A percentile compares a stretch with the other conserved stretches of the same genome.
Conservation (phyloP, 2,888 invertebrate genomes). For the Eudemis profundana region DNA sequence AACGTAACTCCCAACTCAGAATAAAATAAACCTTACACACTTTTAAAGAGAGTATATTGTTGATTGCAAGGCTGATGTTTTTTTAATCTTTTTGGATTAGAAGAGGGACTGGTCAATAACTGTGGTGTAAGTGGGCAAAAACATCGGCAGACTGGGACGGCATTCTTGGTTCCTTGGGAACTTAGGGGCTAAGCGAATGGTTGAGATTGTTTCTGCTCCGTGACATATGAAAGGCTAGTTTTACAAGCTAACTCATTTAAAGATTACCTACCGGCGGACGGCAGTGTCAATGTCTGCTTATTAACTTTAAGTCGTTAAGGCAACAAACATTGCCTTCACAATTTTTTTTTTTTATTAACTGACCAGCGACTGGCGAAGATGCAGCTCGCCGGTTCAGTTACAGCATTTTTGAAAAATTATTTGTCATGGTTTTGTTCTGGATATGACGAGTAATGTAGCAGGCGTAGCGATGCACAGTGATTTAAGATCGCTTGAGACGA, state of each 20-base stretch:
- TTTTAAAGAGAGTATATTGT: constrained; percentile 29
- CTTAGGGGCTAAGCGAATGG: constrained; percentile 66
- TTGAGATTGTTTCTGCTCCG: constrained; percentile 58
- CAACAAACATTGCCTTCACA: no score
- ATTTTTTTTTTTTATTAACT: no score
- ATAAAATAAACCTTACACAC: constrained; percentile 41
- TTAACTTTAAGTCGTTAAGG: no score
- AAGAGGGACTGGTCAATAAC: constrained; percentile 67
- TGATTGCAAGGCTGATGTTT: background rate
- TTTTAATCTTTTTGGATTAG: constrained; percentile 43
- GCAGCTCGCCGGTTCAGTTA: no score
- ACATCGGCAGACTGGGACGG: constrained; percentile 70
- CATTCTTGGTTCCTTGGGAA: constrained; percentile 70
- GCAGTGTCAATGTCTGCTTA: background rate
- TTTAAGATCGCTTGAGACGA: no score
- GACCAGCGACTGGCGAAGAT: no score
- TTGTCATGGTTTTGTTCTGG: no score
- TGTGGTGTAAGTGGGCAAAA: constrained; percentile 73
- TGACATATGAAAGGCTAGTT: constrained; percentile 35
- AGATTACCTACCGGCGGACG: no score
- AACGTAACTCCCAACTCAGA: background rate
- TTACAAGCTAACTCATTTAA: background rate
- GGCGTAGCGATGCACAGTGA: no score
- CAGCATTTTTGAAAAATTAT: no score
- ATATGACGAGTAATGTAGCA: no score